These are phyloP conservation scores for Leptopilina drosophilae DNA, from an alignment of 2,888 invertebrate species.

Conservation along the genomic window DNA sequence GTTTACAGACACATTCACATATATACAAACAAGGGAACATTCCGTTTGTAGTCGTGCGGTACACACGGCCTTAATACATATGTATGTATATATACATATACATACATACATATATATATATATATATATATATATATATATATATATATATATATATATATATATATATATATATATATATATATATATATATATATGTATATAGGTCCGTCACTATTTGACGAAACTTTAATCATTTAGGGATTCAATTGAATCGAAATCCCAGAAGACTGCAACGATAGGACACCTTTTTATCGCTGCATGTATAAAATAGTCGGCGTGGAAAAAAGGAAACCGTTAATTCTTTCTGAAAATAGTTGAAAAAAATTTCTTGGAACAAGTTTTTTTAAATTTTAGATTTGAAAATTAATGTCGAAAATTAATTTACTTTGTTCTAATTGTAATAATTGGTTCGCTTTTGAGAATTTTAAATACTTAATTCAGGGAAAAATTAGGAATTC, in stretches of 20 bases:
- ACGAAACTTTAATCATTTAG: slow-evolving; percentile 57
- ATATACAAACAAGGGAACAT: slow-evolving; percentile 2
- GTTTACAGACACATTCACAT: slow-evolving; percentile 42
- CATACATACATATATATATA: slow-evolving; percentile 7
- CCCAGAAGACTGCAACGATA: slow-evolving; percentile 52
- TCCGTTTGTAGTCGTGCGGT: slow-evolving; percentile 49
- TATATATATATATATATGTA: too few relatives aligned
- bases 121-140: background rate
- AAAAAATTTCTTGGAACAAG: background rate
- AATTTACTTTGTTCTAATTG: too few relatives aligned
- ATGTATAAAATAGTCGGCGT: background rate
- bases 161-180: background rate
- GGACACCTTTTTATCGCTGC: slow-evolving; percentile 48
- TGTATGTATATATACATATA: too few relatives aligned
- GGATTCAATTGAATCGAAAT: slow-evolving; percentile 55
- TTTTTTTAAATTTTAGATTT: background rate
- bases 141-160: background rate
- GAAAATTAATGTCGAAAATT: too few relatives aligned
- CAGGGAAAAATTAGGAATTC: too few relatives aligned
- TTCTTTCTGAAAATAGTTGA: too few relatives aligned
- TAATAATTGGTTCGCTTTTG: too few relatives aligned
- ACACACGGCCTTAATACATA: slow-evolving; percentile 51
- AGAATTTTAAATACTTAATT: too few relatives aligned
- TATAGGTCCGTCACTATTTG: slow-evolving; percentile 54
- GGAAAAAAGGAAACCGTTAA: background rate